Conservation (phyloP, 2,888 invertebrate species). For the Tethea ocularis region DNA sequence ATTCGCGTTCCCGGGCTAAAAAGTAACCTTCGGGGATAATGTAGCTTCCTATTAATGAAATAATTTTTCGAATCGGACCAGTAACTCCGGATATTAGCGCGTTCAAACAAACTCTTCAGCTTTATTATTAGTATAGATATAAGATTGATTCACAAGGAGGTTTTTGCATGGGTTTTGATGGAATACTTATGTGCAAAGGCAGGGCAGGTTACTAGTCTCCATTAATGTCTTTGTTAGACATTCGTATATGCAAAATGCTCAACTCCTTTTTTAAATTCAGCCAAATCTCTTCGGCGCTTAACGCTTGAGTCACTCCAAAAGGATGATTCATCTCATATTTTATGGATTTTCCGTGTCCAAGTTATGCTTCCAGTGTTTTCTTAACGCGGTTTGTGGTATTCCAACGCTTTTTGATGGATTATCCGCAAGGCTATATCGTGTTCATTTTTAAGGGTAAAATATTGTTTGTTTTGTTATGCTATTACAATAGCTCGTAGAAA, state of each 20-base stretch:
- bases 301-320: background rate
- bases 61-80: no score
- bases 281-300: background rate
- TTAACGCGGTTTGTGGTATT: background rate
- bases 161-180: no score
- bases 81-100: no score
- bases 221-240: no score
- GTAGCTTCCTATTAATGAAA: no score
- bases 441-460: background rate
- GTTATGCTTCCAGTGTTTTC: slow-evolving; percentile 1
- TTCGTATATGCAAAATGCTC: background rate
- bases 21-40: no score
- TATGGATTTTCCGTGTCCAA: slow-evolving; percentile 3
- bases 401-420: background rate
- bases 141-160: no score
- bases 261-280: background rate
- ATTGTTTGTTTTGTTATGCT: background rate
- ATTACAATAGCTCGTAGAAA: background rate
- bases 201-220: no score
- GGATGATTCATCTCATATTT: background rate
- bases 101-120: no score
- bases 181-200: no score
- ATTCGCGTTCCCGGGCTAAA: no score
- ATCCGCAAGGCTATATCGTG: background rate
- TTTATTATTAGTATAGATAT: no score